phyloP scores from a whole-genome alignment of 30 jellyfish, hydroid and myxozoan species.

The Phacellophora camtschatica region DNA sequence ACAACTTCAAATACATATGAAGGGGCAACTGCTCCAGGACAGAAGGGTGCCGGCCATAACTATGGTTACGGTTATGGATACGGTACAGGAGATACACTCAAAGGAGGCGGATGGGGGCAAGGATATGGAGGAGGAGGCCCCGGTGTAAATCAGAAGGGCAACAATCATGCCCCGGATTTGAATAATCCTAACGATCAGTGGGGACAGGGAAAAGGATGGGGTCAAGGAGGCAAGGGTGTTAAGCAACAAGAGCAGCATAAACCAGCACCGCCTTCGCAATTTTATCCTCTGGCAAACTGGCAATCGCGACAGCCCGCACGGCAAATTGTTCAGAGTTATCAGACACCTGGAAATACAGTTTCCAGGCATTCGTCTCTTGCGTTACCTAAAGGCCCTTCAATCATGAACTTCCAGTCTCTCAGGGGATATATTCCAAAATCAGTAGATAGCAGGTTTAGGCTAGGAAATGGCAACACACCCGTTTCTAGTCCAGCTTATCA shows the following conservation, averaged over 20 bases:
- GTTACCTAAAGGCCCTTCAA: conserved; percentile 69
- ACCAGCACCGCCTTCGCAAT: conserved; percentile 49
- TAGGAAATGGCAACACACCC: conserved; percentile 53
- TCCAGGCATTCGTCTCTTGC: background rate
- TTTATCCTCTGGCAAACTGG: background rate
- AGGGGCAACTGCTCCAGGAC: conserved; percentile 65
- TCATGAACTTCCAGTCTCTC: conserved; percentile 53
- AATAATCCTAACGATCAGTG: conserved; percentile 33
- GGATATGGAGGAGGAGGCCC: conserved; percentile 82
- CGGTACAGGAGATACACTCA: conserved; percentile 62
- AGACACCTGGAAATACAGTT: background rate
- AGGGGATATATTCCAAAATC: background rate
- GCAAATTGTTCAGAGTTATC: conserved; percentile 9
- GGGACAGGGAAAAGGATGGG: conserved; percentile 79
- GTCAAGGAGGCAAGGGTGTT: conserved; percentile 69
- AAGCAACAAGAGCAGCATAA: conserved; percentile 26
- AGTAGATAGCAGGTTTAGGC: background rate
- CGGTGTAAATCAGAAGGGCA: conserved; percentile 35
- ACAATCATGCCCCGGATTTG: conserved; percentile 60
- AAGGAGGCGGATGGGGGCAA: conserved; percentile 81
- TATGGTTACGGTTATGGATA: conserved; percentile 78
- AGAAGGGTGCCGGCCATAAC: conserved; percentile 69
- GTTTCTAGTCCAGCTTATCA: conserved; percentile 72
- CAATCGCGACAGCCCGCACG: conserved; percentile 30
- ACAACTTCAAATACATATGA: conserved; percentile 48